Conservation (phyloP, 2,113 vertebrate genomes). For the Desmodus rotundus region DNA sequence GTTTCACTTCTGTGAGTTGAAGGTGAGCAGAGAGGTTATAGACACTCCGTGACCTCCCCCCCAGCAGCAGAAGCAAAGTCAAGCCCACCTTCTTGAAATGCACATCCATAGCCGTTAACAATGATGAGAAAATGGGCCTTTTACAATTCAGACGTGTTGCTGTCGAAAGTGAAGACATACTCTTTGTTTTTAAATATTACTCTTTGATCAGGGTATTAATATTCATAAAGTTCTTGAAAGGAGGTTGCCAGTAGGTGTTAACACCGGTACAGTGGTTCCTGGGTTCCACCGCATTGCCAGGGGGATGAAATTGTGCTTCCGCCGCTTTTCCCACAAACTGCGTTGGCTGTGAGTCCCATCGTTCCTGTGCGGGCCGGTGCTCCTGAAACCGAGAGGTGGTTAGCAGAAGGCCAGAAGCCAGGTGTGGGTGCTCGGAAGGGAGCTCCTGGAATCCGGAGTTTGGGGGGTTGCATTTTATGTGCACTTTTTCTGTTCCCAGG, state of each 20-base stretch:
- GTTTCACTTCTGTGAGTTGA: neutral
- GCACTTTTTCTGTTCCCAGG: neutral
- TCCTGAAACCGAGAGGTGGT: neutral
- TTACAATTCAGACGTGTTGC: neutral
- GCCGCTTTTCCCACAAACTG: neutral
- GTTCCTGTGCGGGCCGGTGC: neutral
- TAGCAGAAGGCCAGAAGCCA: neutral
- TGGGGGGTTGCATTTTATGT: neutral
- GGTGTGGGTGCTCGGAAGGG: neutral
- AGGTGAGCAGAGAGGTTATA: neutral
- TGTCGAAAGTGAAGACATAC: neutral
- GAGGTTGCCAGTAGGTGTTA: conserved; percentile 45
- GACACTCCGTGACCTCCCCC: neutral
- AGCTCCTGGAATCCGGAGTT: neutral
- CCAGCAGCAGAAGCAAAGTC: neutral
- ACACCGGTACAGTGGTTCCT: neutral
- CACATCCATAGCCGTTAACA: neutral
- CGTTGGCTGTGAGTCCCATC: accelerated
- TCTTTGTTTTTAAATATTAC: conserved; percentile 58
- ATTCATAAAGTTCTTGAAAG: conserved; percentile 58
- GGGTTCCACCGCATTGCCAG: neutral
- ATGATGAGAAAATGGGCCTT: neutral
- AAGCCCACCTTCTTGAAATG: neutral
- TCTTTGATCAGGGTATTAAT: conserved; percentile 52
- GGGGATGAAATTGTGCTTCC: neutral